A percentile compares a stretch with the other conserved stretches of the same genome.
Evolutionary conservation across 2,797 vertebrate genomes (phyloP).

Genomic region (Pangasius djambal): DNA sequence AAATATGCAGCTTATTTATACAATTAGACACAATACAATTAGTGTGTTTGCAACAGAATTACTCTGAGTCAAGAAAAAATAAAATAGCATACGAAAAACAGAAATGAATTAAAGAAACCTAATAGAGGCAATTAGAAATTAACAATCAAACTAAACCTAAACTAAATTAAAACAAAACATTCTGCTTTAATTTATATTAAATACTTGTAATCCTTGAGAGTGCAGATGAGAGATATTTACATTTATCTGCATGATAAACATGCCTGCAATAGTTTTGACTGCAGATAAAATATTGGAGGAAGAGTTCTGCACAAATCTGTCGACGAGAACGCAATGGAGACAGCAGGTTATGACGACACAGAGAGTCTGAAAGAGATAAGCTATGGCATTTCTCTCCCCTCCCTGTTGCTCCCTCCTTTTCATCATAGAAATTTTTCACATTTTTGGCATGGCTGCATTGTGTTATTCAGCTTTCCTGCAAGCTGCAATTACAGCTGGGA

Average conservation of each 20-base stretch:
- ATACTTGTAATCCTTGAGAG: background rate
- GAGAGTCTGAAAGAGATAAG: slow-evolving; percentile 51
- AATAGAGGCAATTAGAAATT: background rate
- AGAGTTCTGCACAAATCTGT: slow-evolving; percentile 31
- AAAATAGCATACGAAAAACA: too few relatives aligned
- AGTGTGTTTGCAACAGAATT: background rate
- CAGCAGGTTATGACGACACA: slow-evolving; percentile 36
- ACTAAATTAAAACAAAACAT: background rate
- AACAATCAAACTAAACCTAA: background rate
- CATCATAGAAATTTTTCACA: slow-evolving; percentile 46
- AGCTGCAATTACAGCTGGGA: slow-evolving; percentile 45
- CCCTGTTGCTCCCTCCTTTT: slow-evolving; percentile 20
- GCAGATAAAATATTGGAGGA: slow-evolving; percentile 16
- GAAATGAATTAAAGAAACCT: background rate
- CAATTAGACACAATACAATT: background rate
- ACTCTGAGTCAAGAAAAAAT: background rate
- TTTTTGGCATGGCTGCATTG: slow-evolving; percentile 39
- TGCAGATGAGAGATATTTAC: background rate
- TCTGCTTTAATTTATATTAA: background rate
- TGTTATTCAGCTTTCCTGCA: slow-evolving; percentile 43
- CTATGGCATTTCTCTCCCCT: slow-evolving; percentile 4
- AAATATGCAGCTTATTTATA: background rate
- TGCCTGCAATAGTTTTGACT: slow-evolving; percentile 20
- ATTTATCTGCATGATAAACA: background rate
- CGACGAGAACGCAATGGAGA: background rate